Percentiles rank a stretch among this genome's conserved stretches.
phyloP scores from a whole-genome alignment of 2,797 vertebrate genomes.

The Streptopelia turtur region DNA sequence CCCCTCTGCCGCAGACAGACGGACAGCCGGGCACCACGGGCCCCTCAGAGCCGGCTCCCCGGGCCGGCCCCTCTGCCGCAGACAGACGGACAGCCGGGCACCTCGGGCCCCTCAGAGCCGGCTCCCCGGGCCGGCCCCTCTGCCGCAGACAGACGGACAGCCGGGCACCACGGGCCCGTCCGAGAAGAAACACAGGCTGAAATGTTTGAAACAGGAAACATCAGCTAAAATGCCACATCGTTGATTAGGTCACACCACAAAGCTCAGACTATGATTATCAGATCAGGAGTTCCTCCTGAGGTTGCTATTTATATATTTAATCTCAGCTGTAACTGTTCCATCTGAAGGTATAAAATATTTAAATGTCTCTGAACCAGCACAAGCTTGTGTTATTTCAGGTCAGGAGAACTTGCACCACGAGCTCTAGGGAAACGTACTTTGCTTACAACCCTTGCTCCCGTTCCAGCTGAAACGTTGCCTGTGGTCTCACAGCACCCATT shows the following conservation, averaged over 20 bases:
- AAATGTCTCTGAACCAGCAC: not conserved
- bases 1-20: no score
- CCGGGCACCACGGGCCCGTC: not conserved
- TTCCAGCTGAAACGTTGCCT: not conserved
- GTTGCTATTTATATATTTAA: not conserved
- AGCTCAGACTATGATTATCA: not conserved
- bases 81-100: no score
- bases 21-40: no score
- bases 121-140: accelerated
- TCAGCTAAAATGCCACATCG: not conserved
- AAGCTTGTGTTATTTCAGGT: not conserved
- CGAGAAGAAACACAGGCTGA: not conserved
- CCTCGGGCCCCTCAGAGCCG: no score
- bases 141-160: not conserved
- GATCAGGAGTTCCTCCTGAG: not conserved
- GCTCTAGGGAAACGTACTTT: not conserved
- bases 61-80: no score
- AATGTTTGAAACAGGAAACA: not conserved
- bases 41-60: no score
- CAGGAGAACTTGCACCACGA: not conserved
- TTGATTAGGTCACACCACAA: not conserved
- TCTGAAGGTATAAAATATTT: not conserved
- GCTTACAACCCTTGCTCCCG: not conserved
- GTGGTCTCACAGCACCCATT: not conserved
- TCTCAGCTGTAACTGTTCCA: not conserved